These are phyloP conservation scores for Leptobrachium ailaonicum DNA, from an alignment of 2,113 vertebrate species.

Conservation along the genomic window DNA sequence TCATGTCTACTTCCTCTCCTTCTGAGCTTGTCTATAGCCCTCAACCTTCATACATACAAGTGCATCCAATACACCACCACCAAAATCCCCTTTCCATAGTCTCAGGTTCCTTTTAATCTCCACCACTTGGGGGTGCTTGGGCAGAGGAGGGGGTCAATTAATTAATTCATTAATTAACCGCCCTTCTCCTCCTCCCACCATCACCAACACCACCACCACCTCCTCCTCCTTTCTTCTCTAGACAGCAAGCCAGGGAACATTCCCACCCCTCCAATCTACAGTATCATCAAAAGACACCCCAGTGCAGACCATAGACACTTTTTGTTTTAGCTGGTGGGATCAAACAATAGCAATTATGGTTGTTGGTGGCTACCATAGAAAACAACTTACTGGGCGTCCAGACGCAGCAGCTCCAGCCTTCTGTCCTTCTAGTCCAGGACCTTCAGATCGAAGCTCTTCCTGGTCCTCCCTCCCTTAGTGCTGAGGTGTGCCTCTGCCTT, in stretches of 20 bases:
- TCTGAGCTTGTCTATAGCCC: constrained; percentile 54
- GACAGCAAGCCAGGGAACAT: constrained; percentile 58
- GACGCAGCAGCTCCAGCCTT: constrained; percentile 68
- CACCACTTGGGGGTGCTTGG: constrained; percentile 46
- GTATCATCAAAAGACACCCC: constrained; percentile 16
- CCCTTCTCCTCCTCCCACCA: constrained; percentile 49
- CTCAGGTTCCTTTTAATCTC: constrained; percentile 25
- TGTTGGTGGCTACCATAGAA: constrained; percentile 67
- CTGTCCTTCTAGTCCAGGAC: constrained; percentile 66
- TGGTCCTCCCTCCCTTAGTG: constrained; percentile 68
- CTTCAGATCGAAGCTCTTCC: constrained; percentile 62
- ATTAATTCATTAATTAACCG: constrained; percentile 48
- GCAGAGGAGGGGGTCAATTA: constrained; percentile 43
- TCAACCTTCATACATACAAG: constrained; percentile 24
- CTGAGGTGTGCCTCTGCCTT: too few species aligned
- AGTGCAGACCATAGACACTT: not conserved
- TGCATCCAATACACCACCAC: constrained; percentile 51
- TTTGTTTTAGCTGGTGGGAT: constrained; percentile 44
- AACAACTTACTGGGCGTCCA: constrained; percentile 77
- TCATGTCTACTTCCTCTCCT: constrained; percentile 59
- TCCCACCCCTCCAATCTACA: constrained; percentile 51
- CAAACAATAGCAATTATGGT: constrained; percentile 62
- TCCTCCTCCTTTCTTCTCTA: constrained; percentile 56
- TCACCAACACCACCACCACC: constrained; percentile 5
- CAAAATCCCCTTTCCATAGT: constrained; percentile 13